Evolutionary conservation across 2,113 vertebrate species (phyloP).

Genomic region (Spermophilus dauricus): DNA sequence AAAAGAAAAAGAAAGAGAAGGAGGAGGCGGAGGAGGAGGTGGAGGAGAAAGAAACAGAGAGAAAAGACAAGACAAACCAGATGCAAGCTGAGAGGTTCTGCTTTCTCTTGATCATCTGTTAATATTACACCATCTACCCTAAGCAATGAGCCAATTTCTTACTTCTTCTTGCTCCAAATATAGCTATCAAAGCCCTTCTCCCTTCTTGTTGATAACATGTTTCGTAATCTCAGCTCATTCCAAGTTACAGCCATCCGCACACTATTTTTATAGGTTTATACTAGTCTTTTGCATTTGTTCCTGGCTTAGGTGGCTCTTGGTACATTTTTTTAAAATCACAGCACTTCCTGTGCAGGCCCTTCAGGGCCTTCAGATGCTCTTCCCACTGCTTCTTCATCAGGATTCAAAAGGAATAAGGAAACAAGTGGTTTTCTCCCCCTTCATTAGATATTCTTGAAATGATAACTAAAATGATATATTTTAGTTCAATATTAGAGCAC

Average conservation of each 20-base stretch:
- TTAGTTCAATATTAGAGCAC: slow-evolving; percentile 1
- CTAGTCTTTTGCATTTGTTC: background rate
- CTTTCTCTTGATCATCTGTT: slow-evolving; percentile 71
- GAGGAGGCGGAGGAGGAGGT: too few relatives aligned
- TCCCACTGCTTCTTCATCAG: background rate
- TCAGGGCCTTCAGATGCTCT: background rate
- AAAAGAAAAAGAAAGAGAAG: too few relatives aligned
- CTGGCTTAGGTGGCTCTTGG: background rate
- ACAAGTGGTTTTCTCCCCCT: background rate
- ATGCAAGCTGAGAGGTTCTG: slow-evolving; percentile 51
- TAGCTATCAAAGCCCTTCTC: slow-evolving; percentile 33
- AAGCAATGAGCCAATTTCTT: slow-evolving; percentile 37
- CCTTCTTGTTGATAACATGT: background rate
- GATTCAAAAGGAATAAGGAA: background rate
- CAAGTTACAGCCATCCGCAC: background rate
- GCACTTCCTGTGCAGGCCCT: background rate
- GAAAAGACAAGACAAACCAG: background rate
- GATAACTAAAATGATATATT: background rate
- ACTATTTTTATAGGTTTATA: background rate
- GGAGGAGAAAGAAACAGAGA: too few relatives aligned
- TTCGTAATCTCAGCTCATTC: slow-evolving; percentile 53
- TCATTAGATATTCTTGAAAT: slow-evolving; percentile 12
- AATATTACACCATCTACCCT: slow-evolving; percentile 65
- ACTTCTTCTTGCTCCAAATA: slow-evolving; percentile 64
- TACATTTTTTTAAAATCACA: background rate